Evolutionary conservation across 2,888 invertebrate genomes (phyloP).

Genomic region (Antheraea assamensis): DNA sequence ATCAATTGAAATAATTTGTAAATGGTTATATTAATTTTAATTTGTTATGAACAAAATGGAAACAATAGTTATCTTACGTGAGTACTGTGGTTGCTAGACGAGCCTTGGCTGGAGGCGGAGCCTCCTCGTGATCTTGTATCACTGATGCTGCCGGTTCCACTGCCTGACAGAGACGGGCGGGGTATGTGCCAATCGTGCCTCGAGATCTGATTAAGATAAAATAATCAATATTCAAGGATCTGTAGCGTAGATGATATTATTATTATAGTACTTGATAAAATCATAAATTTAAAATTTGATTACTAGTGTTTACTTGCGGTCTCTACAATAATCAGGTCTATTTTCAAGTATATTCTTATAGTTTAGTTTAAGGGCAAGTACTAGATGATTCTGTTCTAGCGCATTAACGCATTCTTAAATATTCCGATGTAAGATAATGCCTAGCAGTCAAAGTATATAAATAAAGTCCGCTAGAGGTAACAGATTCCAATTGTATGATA

Average conservation of each 20-base stretch:
- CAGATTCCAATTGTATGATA: too few relatives aligned
- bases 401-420: too few relatives aligned
- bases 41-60: too few relatives aligned
- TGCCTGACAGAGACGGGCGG: constrained; percentile 87
- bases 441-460: too few relatives aligned
- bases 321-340: background rate
- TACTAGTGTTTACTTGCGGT: background rate
- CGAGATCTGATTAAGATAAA: constrained; percentile 60
- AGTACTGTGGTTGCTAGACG: constrained; percentile 88
- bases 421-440: too few relatives aligned
- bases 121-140: constrained; percentile 77
- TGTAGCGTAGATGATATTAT: constrained; percentile 1
- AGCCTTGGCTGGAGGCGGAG: constrained; percentile 85
- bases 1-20: too few relatives aligned
- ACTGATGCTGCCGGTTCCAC: constrained; percentile 61
- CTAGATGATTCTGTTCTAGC: too few relatives aligned
- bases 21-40: too few relatives aligned
- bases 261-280: background rate
- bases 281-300: background rate
- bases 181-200: constrained; percentile 89
- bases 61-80: constrained; percentile 82
- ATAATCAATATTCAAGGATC: background rate
- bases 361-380: too few relatives aligned
- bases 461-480: too few relatives aligned
- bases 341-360: too few relatives aligned